Evolutionary conservation across 2,113 vertebrate genomes (phyloP).

Genomic region (Nyctibius bracteatus): DNA sequence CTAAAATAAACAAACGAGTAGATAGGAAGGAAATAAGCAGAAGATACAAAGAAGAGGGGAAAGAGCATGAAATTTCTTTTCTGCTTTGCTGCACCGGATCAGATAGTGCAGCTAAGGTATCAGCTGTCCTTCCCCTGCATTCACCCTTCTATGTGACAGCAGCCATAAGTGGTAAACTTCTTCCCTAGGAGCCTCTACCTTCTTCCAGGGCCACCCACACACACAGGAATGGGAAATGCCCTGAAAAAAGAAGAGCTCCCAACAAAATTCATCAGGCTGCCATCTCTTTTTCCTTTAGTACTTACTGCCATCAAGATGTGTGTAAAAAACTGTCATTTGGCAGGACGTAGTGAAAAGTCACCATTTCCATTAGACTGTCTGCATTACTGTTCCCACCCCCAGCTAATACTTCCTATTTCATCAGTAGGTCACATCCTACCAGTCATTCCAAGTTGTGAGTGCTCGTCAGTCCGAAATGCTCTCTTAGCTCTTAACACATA

Average conservation of each 20-base stretch:
- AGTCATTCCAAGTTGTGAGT: neutral
- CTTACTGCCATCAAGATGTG: neutral
- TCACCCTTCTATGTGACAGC: neutral
- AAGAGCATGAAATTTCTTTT: neutral
- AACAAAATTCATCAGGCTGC: neutral
- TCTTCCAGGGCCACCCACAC: neutral
- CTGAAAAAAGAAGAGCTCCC: neutral
- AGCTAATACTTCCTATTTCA: conserved; percentile 12
- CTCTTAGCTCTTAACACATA: neutral
- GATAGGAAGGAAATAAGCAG: neutral
- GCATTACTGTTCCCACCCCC: neutral
- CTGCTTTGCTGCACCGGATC: neutral
- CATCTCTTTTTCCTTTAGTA: neutral
- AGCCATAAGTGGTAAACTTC: neutral
- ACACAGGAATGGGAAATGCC: neutral
- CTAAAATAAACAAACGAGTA: neutral
- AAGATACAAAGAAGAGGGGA: neutral
- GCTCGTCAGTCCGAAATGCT: neutral
- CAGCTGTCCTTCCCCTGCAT: neutral
- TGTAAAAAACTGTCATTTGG: neutral
- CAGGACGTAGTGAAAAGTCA: neutral
- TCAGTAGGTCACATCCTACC: neutral
- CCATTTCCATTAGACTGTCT: neutral
- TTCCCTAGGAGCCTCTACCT: neutral
- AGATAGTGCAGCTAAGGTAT: neutral